phyloP scores from a whole-genome alignment of 2,113 vertebrate species.

The Pterocles burchelli region DNA sequence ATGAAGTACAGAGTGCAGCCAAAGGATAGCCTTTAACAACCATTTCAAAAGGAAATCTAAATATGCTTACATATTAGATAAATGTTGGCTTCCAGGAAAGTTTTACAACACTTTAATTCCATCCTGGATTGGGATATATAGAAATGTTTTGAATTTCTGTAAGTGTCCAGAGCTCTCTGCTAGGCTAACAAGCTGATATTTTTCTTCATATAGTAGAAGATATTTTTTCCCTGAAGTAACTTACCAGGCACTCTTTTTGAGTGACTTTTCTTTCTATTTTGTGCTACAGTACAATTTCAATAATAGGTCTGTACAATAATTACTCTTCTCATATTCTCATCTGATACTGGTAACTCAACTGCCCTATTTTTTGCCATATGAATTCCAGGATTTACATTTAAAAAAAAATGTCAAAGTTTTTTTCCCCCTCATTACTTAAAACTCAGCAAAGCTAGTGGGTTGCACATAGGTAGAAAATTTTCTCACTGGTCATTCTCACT shows the following conservation, averaged over 20 bases:
- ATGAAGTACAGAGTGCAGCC: constrained; percentile 55
- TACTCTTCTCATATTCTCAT: background rate
- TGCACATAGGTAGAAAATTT: background rate
- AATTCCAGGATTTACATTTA: background rate
- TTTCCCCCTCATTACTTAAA: background rate
- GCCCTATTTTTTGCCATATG: background rate
- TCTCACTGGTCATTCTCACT: background rate
- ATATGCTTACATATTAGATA: constrained; percentile 68
- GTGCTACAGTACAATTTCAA: background rate
- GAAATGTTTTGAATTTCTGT: constrained; percentile 40
- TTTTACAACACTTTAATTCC: constrained; percentile 43
- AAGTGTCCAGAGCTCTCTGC: background rate
- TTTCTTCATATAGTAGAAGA: background rate
- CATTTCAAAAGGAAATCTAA: constrained; percentile 66
- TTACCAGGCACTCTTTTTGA: background rate
- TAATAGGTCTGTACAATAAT: constrained; percentile 7
- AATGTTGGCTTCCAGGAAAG: constrained; percentile 56
- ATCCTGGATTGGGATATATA: constrained; percentile 27
- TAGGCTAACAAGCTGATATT: background rate
- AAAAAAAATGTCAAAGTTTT: background rate
- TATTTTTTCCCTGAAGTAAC: constrained; percentile 9
- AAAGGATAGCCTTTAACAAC: constrained; percentile 62
- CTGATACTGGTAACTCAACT: background rate
- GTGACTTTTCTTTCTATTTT: background rate
- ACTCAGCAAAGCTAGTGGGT: background rate